phyloP scores from a whole-genome alignment of 2,888 invertebrate species.

The Saturnia japonica region DNA sequence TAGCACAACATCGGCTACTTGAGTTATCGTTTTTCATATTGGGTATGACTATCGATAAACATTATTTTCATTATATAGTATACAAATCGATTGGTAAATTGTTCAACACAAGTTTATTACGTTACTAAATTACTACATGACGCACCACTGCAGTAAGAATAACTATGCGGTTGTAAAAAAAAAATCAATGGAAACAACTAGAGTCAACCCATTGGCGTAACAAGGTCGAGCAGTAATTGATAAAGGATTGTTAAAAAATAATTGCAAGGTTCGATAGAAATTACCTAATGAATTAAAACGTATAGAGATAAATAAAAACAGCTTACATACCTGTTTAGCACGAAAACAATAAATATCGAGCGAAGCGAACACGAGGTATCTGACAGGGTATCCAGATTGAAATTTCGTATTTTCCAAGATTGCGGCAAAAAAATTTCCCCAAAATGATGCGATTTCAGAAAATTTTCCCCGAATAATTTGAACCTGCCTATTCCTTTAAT shows the following conservation, averaged over 20 bases:
- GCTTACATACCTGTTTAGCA: constrained; percentile 40
- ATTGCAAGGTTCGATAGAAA: not conserved
- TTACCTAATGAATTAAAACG: constrained; percentile 19
- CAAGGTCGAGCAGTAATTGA: not conserved
- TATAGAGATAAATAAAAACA: constrained; percentile 37
- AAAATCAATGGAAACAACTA: not conserved
- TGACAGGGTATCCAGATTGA: too few species aligned
- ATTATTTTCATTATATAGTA: not conserved
- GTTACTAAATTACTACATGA: constrained; percentile 12
- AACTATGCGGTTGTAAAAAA: not conserved
- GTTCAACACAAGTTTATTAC: not conserved
- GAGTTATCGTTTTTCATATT: too few species aligned
- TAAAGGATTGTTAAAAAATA: not conserved
- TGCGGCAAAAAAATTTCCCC: too few species aligned
- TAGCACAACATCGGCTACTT: too few species aligned
- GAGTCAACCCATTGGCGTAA: not conserved
- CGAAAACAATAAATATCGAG: constrained; percentile 30
- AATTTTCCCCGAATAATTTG: too few species aligned
- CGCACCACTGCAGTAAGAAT: not conserved
- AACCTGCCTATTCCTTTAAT: too few species aligned
- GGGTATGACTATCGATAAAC: too few species aligned
- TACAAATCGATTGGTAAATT: constrained; percentile 18
- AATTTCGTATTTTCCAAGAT: too few species aligned
- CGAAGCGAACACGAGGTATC: not conserved
- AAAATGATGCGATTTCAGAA: too few species aligned